Evolutionary conservation across 2,888 invertebrate genomes (phyloP).

Genomic region (Drosophila suboccidentalis): DNA sequence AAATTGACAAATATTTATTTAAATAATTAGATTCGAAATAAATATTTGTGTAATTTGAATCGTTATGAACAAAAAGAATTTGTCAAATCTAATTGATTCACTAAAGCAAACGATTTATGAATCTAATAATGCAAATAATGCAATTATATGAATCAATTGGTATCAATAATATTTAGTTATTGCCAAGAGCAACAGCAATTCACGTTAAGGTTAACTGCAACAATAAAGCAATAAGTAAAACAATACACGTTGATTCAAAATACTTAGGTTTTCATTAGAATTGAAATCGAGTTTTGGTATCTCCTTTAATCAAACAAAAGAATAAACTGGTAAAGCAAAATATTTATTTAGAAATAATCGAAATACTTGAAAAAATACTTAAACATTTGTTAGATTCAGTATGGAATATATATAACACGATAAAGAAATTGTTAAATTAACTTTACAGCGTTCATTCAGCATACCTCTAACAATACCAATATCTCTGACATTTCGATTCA

Average conservation of each 20-base stretch:
- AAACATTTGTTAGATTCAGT: slow-evolving; percentile 9
- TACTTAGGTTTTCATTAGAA: slow-evolving; percentile 46
- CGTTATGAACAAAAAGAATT: slow-evolving; percentile 21
- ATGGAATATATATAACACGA: slow-evolving; percentile 7
- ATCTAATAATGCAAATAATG: slow-evolving; percentile 25
- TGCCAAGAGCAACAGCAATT: slow-evolving; percentile 20
- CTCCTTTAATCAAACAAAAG: slow-evolving; percentile 13
- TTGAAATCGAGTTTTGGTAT: slow-evolving; percentile 26
- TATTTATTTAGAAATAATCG: slow-evolving; percentile 21
- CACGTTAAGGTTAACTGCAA: slow-evolving; percentile 45
- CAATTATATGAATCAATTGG: slow-evolving; percentile 22
- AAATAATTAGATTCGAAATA: slow-evolving; percentile 5
- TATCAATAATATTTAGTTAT: slow-evolving; percentile 30
- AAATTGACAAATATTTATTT: slow-evolving; percentile 40
- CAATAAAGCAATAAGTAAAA: slow-evolving; percentile 47
- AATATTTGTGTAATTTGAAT: slow-evolving; percentile 36
- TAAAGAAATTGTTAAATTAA: slow-evolving; percentile 33
- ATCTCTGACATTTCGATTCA: slow-evolving; percentile 46
- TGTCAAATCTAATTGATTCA: slow-evolving; percentile 17
- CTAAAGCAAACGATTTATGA: slow-evolving; percentile 3
- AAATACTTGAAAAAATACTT: slow-evolving; percentile 19
- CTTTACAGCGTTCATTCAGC: slow-evolving; percentile 11
- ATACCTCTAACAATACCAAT: slow-evolving; percentile 33
- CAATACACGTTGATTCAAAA: slow-evolving; percentile 42
- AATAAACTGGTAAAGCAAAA: slow-evolving; percentile 6